These are phyloP conservation scores for Heliopora coerulea DNA, from an alignment of 92 coral and sea anemone species.

Conservation along the genomic window DNA sequence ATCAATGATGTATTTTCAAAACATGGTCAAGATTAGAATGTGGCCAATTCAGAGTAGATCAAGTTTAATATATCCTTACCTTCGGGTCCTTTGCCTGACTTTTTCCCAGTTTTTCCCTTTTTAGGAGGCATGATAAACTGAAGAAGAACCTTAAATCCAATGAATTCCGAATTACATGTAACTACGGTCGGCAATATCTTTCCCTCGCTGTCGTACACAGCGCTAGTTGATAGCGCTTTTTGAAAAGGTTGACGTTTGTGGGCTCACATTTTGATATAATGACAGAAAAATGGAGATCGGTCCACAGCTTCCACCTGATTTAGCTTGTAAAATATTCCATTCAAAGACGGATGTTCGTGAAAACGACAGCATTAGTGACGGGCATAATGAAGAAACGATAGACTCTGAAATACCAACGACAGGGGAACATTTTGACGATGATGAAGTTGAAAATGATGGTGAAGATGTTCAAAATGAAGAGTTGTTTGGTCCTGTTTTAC, in stretches of 20 bases:
- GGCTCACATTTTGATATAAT: too few relatives aligned
- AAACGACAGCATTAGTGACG: background rate
- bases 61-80: background rate
- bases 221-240: too few relatives aligned
- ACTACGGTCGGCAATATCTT: too few relatives aligned
- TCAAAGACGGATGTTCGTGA: conserved; percentile 26
- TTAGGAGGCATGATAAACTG: conserved; percentile 81
- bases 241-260: too few relatives aligned
- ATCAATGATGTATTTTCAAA: too few relatives aligned
- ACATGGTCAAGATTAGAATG: too few relatives aligned
- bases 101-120: conserved; percentile 70
- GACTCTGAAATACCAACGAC: background rate
- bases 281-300: conserved; percentile 94
- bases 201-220: too few relatives aligned
- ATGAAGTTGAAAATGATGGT: background rate
- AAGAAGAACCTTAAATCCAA: too few relatives aligned
- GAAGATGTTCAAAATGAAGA: conserved; percentile 64
- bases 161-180: background rate
- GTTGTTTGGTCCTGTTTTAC: conserved; percentile 84
- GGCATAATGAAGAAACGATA: background rate
- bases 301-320: conserved; percentile 79
- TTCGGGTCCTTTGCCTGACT: conserved; percentile 63
- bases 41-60: background rate
- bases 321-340: conserved; percentile 39
- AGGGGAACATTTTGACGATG: conserved; percentile 22